These are phyloP conservation scores for Ariopsis seemanni DNA, from an alignment of 2,113 vertebrate genomes.

Conservation along the genomic window DNA sequence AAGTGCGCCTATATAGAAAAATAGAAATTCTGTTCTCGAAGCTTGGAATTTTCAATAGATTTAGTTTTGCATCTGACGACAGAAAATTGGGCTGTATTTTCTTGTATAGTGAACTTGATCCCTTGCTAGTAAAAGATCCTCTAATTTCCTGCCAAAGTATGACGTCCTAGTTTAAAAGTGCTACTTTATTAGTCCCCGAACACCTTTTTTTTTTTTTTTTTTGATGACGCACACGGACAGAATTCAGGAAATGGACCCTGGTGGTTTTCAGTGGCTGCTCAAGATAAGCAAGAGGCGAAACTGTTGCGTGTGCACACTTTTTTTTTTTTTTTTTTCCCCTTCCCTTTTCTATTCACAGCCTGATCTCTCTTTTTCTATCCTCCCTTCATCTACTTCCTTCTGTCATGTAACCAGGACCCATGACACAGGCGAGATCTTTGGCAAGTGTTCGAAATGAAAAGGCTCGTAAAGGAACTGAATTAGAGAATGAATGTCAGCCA, in stretches of 20 bases:
- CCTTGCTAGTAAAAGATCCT: background rate
- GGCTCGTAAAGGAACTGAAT: background rate
- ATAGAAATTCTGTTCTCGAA: background rate
- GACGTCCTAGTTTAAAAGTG: conserved; percentile 32
- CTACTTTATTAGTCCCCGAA: conserved; percentile 45
- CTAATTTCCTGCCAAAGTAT: conserved; percentile 24
- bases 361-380: background rate
- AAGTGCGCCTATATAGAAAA: background rate
- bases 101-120: background rate
- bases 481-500: conserved; percentile 10
- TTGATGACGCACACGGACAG: conserved; percentile 31
- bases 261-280: conserved; percentile 52
- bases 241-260: background rate
- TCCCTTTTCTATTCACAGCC: background rate
- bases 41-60: background rate
- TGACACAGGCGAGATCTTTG: background rate
- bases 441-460: background rate
- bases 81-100: background rate
- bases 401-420: conserved; percentile 1
- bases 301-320: conserved; percentile 33
- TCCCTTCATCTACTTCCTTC: background rate
- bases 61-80: background rate
- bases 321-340: too few species aligned
- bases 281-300: conserved; percentile 42
- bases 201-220: conserved; percentile 29